Evolutionary conservation across 1,140 invertebrate species (phyloP), one percentile per base, ranked within the genome.

Genomic region (Dreissena polymorpha): DNA sequence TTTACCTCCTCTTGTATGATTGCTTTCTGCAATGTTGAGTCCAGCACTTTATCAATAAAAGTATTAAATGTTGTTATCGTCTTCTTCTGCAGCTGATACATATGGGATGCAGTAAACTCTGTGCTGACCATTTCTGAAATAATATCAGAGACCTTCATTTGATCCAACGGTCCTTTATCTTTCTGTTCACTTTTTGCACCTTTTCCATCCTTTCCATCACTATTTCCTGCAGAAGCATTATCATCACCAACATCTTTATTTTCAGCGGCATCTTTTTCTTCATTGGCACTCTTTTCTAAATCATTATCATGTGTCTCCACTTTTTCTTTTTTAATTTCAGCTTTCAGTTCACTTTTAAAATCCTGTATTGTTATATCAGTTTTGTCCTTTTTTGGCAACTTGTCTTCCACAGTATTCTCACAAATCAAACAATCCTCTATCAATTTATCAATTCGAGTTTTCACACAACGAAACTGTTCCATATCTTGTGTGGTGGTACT

Each of bases 1-100:
- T 64, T 74, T n/a, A 67, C 65, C 25, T 69, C 76, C 0, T 76
- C 55, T 3, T 70, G 57, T 23, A 60, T 63, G 14, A 21, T 64
- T 10, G 39, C 53, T 3, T 74, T 79, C 39, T 74, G 39, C 21
- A 91, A 72, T 10, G 89, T 89, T 68, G 69, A 87, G 76, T 90
- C 87, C 25, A 90, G 79, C 16, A 90, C 89, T 77, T 86, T 88
- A 70, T 90, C 89, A 65, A 90, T 90, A 71, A 90, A 75, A 25
- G 86, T 90, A 64, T 90, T 87, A 83, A 88, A 88, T 0, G 87
- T 86, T 16, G 81, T 84, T 3, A 83, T 69, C 57, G 71, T 85
- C 51, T 72, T 75, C 69, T 83, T 79, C 60, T 79, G 64, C 25
- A 72, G 57, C 18, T 82, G 57, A 68, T 29, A 57, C 13, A 82